Conservation (phyloP, 2,888 invertebrate species). For the Branchellion lobata region DNA sequence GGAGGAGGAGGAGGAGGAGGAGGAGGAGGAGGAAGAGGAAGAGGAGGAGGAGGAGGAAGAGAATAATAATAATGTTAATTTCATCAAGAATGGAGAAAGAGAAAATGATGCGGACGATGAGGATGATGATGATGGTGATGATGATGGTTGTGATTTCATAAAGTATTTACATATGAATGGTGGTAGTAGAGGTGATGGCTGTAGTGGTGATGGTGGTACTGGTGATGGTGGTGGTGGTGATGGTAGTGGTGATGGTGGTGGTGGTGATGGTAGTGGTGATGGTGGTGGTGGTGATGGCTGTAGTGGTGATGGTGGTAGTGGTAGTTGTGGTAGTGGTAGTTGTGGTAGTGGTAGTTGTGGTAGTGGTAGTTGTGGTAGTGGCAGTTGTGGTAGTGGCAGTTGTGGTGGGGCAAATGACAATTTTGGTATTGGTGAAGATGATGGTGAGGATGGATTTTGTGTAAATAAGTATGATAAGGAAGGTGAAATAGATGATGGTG, state of each 20-base stretch:
- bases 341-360: conserved; percentile 13
- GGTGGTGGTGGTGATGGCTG: neutral
- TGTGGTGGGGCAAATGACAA: neutral
- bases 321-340: conserved; percentile 17
- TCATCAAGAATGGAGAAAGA: too few relatives aligned
- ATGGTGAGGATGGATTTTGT: neutral
- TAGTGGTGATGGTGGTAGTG: neutral
- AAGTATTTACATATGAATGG: neutral
- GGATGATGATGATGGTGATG: neutral
- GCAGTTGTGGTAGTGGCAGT: conserved; percentile 13
- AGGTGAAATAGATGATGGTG: neutral
- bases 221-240: neutral
- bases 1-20: too few relatives aligned
- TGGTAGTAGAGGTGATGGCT: neutral
- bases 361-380: conserved; percentile 17
- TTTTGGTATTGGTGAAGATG: neutral
- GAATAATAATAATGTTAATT: too few relatives aligned
- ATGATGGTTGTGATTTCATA: neutral
- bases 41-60: neutral
- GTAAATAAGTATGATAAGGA: neutral
- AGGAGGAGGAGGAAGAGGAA: too few relatives aligned
- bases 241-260: conserved; percentile 5
- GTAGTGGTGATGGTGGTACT: neutral
- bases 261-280: conserved; percentile 5
- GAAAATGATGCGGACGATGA: neutral